Evolutionary conservation across 2,113 vertebrate species (phyloP).

Genomic region (Heteronetta atricapilla): DNA sequence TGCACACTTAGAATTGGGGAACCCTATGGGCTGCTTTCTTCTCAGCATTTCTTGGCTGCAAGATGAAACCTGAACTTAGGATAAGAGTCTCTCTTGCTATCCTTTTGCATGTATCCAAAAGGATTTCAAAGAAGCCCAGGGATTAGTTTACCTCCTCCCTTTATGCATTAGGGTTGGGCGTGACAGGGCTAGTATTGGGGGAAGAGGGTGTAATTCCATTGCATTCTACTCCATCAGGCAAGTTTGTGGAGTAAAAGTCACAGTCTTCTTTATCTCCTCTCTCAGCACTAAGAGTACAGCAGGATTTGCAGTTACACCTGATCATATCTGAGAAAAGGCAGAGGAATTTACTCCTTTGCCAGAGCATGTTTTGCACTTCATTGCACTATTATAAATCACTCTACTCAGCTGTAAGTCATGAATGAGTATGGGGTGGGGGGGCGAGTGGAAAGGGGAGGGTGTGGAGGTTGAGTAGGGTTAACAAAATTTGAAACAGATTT

Average conservation of each 20-base stretch:
- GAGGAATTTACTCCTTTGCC: conserved; percentile 67
- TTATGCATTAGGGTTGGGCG: not conserved
- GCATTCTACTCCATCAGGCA: not conserved
- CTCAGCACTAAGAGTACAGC: not conserved
- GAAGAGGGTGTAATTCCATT: conserved; percentile 31
- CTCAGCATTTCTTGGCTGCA: not conserved
- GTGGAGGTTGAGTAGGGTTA: conserved; percentile 54
- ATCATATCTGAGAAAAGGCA: conserved; percentile 55
- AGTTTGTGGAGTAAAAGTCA: conserved; percentile 53
- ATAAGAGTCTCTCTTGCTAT: not conserved
- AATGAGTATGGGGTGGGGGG: conserved; percentile 46
- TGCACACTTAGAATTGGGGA: not conserved
- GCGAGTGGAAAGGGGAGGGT: conserved; percentile 48
- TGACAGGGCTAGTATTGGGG: not conserved
- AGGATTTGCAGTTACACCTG: conserved; percentile 71
- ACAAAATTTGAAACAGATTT: conserved; percentile 79
- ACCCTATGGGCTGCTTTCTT: not conserved
- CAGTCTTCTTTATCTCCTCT: conserved; percentile 39
- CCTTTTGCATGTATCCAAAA: not conserved
- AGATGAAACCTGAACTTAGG: not conserved
- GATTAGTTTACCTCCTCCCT: conserved; percentile 20
- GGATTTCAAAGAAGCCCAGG: not conserved
- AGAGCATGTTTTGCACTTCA: conserved; percentile 67
- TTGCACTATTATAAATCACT: conserved; percentile 78
- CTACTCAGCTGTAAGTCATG: conserved; percentile 78